Evolutionary conservation across 2,113 vertebrate genomes (phyloP).

Genomic region (Coryphaenoides rupestris): DNA sequence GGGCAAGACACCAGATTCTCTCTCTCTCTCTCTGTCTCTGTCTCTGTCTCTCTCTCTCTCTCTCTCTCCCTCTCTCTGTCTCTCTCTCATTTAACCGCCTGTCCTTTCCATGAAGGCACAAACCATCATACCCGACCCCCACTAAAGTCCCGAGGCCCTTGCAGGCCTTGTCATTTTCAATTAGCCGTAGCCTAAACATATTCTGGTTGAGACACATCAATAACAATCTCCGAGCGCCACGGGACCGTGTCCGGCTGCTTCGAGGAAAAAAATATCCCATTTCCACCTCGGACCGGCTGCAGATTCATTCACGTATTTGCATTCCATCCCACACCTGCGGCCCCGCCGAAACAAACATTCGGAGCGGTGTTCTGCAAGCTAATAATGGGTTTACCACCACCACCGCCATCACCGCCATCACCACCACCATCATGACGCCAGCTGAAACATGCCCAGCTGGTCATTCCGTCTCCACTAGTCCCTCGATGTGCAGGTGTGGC

Average conservation of each 20-base stretch:
- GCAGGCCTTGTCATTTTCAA: conserved; percentile 60
- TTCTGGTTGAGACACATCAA: conserved; percentile 47
- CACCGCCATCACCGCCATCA: too few species aligned
- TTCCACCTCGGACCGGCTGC: background rate
- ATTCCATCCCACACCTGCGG: background rate
- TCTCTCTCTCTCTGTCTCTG: conserved; percentile 24
- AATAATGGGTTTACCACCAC: background rate
- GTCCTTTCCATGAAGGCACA: too few species aligned
- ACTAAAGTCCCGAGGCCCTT: conserved; percentile 28
- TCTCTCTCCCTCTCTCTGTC: too few species aligned
- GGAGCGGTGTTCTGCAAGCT: background rate
- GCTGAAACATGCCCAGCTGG: background rate
- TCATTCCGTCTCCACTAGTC: background rate
- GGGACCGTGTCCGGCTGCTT: conserved; percentile 6
- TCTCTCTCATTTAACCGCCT: too few species aligned
- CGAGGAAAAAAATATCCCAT: background rate
- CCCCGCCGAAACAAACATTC: background rate
- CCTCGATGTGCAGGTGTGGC: background rate
- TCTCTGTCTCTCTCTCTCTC: too few species aligned
- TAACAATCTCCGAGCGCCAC: conserved; percentile 35
- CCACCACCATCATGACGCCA: background rate
- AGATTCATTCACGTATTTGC: background rate
- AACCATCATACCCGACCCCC: too few species aligned
- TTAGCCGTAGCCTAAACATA: conserved; percentile 47
- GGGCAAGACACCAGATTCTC: background rate